phyloP scores from a whole-genome alignment of 1,140 invertebrate genomes.

The Drosophila miranda region DNA sequence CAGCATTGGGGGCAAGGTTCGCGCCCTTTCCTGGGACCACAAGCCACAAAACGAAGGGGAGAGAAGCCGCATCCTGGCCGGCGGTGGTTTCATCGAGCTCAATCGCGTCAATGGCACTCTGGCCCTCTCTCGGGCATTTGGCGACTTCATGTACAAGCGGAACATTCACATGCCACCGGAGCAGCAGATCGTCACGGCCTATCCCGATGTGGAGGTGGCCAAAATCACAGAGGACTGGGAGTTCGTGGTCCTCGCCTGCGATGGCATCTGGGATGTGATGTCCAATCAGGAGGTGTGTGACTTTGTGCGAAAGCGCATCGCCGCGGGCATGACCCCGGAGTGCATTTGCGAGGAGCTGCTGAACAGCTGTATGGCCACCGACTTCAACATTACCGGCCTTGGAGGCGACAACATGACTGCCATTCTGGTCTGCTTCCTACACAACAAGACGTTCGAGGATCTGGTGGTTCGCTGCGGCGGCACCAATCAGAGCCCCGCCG shows the following conservation, averaged over 20 bases:
- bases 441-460: conserved; percentile 88
- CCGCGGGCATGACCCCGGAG: conserved; percentile 92
- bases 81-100: conserved; percentile 98
- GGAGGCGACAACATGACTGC: conserved; percentile 99
- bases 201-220: conserved; percentile 93
- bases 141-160: conserved; percentile 98
- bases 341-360: conserved; percentile 97
- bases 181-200: conserved; percentile 99
- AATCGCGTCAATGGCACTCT: conserved; percentile 99
- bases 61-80: conserved; percentile 92
- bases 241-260: conserved; percentile 97
- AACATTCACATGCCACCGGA: conserved; percentile 91
- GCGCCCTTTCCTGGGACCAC: conserved; percentile 92
- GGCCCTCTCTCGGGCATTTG: conserved; percentile 96
- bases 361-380: conserved; percentile 95
- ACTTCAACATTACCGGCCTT: conserved; percentile 95
- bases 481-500: background rate
- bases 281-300: conserved; percentile 95
- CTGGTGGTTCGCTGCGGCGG: conserved; percentile 83
- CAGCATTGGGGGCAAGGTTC: conserved; percentile 86
- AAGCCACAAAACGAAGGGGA: conserved; percentile 95
- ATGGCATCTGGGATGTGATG: conserved; percentile 99
- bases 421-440: conserved; percentile 90
- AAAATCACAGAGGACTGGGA: conserved; percentile 95
- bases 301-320: conserved; percentile 92